Evolutionary conservation across 2,797 vertebrate genomes (phyloP), one percentile per base, ranked within the genome.

Genomic region (Channa striata): DNA sequence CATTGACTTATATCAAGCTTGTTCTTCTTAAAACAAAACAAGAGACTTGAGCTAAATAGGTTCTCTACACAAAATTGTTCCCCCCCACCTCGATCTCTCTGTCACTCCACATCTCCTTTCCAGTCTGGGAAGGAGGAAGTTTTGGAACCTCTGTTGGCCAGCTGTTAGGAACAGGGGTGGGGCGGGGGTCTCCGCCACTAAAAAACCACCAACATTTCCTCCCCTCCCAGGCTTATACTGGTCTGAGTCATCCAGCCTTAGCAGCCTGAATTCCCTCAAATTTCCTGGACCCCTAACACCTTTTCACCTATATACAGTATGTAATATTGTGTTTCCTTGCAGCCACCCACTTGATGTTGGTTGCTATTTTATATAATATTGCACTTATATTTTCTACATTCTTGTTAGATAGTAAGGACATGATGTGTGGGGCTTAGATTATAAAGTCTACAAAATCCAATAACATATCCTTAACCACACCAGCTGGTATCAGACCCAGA

Each of bases 101-200:
- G 42, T 77, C 67, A 59, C 34, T 57, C 50, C 61, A 6, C 52
- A 77, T 77, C 69, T 84, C 76, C 50, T 59, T 37, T 76, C 68
- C 74, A 71, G 66, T 85, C 79, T 82, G 77, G 74, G 85, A 72
- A 54, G 61, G 79, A 82, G 83, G 82, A 78, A 81, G 80, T 86
- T 84, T 81, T 78, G 85, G 83, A 90, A 91, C 84, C 85, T 82
- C 85, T 83, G 75, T 44, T 86, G 87, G 88, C 82, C 82, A 81
- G 80, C 86, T 87, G 87, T 91, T 88, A 89, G 65, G 49, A 67
- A 39, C 59, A 23, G n/a, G 12, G 34, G 34, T n/a, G 13, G 34
- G 19, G 34, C 19, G 25, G 61, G 40, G 51, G 20, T 2, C 40
- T 77, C 53, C 57, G 61, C 80, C 70, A 61, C 59, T 73, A 59